A percentile compares a stretch with the other conserved stretches of the same genome.
Conservation (phyloP, 2,113 vertebrate genomes). For the Balaenoptera acutorostrata region DNA sequence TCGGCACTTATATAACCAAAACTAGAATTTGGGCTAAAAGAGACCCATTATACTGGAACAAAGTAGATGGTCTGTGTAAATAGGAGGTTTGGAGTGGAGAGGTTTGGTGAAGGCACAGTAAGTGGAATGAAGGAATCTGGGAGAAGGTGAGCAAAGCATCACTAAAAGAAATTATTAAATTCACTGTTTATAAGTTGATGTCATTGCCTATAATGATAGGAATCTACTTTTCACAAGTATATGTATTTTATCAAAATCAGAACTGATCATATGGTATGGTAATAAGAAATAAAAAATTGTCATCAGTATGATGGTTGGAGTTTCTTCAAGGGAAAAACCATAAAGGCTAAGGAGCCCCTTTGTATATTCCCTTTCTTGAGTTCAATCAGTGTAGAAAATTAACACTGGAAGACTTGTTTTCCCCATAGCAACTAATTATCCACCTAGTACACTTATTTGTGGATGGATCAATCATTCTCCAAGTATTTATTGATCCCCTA, state of each 20-base stretch:
- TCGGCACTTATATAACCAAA: not conserved
- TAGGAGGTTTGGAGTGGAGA: not conserved
- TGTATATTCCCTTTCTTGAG: not conserved
- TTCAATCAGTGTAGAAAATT: not conserved
- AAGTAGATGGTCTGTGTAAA: not conserved
- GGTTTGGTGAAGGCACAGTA: not conserved
- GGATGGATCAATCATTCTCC: not conserved
- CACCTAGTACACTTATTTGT: not conserved
- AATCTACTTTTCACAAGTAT: not conserved
- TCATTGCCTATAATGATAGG: not conserved
- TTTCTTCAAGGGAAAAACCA: not conserved
- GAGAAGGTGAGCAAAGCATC: not conserved
- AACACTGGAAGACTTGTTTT: not conserved
- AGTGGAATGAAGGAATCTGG: not conserved
- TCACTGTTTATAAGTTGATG: not conserved
- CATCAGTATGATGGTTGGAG: not conserved
- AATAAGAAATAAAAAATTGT: not conserved
- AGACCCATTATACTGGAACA: accelerated
- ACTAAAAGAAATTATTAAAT: not conserved
- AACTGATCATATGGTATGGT: not conserved
- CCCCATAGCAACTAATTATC: not conserved
- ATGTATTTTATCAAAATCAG: not conserved
- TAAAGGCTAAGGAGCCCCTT: not conserved
- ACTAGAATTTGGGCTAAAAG: not conserved
- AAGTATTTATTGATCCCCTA: not conserved